phyloP scores from a whole-genome alignment of 2,888 invertebrate species.

The Tetramorium bicarinatum region DNA sequence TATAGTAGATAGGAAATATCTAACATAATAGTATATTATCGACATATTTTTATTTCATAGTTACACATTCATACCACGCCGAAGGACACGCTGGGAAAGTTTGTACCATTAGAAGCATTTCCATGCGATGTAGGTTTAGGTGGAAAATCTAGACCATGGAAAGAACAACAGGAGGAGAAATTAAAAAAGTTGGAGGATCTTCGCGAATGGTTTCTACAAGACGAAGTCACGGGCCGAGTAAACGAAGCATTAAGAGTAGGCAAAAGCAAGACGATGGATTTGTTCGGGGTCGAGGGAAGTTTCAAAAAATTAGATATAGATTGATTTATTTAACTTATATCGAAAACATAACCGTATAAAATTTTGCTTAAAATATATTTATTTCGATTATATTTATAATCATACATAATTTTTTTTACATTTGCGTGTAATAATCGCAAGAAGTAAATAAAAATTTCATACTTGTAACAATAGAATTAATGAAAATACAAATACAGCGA shows the following conservation, averaged over 20 bases:
- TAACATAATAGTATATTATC: neutral
- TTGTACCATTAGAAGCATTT: conserved; percentile 88
- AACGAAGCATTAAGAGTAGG: conserved; percentile 89
- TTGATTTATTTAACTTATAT: conserved; percentile 80
- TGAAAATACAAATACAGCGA: neutral
- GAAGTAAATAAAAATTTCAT: neutral
- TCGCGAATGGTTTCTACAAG: conserved; percentile 84
- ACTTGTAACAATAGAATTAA: neutral
- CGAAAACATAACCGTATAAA: neutral
- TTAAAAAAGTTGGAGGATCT: conserved; percentile 82
- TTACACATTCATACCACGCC: conserved; percentile 87
- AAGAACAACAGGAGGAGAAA: conserved; percentile 75
- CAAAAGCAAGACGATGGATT: conserved; percentile 89
- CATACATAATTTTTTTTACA: neutral
- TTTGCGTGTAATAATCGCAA: neutral
- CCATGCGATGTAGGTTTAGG: conserved; percentile 89
- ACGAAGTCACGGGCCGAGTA: conserved; percentile 88
- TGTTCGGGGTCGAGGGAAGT: conserved; percentile 91
- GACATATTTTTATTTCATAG: conserved; percentile 63
- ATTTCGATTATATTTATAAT: neutral
- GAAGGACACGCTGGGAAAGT: conserved; percentile 86
- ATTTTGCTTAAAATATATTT: neutral
- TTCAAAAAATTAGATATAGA: conserved; percentile 92
- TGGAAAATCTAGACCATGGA: conserved; percentile 87
- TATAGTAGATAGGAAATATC: neutral